Evolutionary conservation across 2,113 vertebrate genomes (phyloP).

Genomic region (Pomatorhinus ruficollis): DNA sequence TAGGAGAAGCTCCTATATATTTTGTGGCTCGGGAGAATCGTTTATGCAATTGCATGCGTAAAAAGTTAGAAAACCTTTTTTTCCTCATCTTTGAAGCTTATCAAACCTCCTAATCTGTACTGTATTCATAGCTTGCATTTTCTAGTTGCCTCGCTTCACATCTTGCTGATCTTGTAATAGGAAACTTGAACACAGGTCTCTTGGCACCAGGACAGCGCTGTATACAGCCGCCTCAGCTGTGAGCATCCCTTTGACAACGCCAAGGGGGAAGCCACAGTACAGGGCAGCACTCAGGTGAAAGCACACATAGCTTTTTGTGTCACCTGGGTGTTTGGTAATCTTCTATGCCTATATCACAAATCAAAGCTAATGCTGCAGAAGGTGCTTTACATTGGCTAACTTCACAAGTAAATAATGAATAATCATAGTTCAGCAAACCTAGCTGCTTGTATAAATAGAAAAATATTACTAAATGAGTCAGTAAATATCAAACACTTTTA

Average conservation of each 20-base stretch:
- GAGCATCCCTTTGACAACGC: not conserved
- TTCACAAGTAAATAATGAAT: not conserved
- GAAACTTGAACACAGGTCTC: slow-evolving; percentile 16
- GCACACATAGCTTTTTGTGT: not conserved
- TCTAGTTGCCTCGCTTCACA: not conserved
- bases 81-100: slow-evolving; percentile 24
- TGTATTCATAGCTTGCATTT: slow-evolving; percentile 36
- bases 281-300: not conserved
- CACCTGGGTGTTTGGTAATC: not conserved
- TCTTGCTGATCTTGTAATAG: slow-evolving; percentile 54
- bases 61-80: not conserved
- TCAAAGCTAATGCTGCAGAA: not conserved
- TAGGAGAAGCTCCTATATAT: not conserved
- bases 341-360: not conserved
- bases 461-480: not conserved
- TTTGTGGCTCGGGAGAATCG: not conserved
- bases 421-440: not conserved
- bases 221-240: not conserved
- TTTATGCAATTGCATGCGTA: not conserved
- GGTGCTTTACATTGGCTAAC: not conserved
- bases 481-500: not conserved
- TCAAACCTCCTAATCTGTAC: not conserved
- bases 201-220: not conserved
- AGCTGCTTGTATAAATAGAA: not conserved
- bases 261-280: not conserved